Evolutionary conservation across 2,888 invertebrate species (phyloP).

Genomic region (Rambutsinella grinnellia): DNA sequence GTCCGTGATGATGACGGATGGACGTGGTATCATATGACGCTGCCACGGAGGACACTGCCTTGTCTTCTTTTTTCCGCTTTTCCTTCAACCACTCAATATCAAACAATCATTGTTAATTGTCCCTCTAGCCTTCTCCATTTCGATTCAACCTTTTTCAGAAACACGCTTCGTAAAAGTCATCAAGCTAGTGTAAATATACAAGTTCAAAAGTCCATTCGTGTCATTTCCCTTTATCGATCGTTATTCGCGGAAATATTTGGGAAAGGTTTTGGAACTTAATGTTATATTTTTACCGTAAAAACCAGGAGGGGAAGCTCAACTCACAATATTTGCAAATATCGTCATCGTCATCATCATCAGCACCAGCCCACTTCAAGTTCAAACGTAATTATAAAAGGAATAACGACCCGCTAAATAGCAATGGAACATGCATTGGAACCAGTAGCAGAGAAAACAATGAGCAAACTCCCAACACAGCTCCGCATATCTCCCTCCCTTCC

Average conservation of each 20-base stretch:
- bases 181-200: too few relatives aligned
- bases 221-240: too few relatives aligned
- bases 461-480: neutral
- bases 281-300: too few relatives aligned
- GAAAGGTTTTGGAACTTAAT: too few relatives aligned
- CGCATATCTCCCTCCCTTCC: neutral
- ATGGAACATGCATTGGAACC: neutral
- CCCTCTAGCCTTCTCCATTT: too few relatives aligned
- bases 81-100: too few relatives aligned
- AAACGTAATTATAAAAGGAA: neutral
- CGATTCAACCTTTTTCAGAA: too few relatives aligned
- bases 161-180: too few relatives aligned
- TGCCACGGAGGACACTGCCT: neutral
- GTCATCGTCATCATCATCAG: neutral
- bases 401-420: slow-evolving; percentile 16
- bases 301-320: too few relatives aligned
- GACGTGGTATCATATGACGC: neutral
- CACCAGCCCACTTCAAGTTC: neutral
- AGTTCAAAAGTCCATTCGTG: too few relatives aligned
- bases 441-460: neutral
- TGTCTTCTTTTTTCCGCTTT: neutral
- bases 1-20: slow-evolving; percentile 44
- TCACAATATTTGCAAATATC: slow-evolving; percentile 3
- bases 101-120: too few relatives aligned
- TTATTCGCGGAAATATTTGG: too few relatives aligned